These are phyloP conservation scores for Psix sp. DNA, from an alignment of 1,140 invertebrate genomes.

Conservation along the genomic window DNA sequence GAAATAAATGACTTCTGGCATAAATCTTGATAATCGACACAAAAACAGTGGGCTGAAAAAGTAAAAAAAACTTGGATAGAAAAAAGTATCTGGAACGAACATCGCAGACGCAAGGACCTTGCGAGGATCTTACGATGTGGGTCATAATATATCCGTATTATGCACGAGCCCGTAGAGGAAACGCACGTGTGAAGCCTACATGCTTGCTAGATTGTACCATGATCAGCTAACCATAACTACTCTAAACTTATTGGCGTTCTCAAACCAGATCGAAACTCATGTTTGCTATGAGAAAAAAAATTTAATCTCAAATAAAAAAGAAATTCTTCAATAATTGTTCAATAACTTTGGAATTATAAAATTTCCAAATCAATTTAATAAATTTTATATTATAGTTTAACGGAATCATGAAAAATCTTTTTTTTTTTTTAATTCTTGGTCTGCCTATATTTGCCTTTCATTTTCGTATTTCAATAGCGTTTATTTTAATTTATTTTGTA, in stretches of 20 bases:
- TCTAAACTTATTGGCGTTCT: slow-evolving; percentile 52
- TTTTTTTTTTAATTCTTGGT: too few relatives aligned
- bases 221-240: slow-evolving; percentile 67
- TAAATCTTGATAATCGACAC: slow-evolving; percentile 50
- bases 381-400: too few relatives aligned
- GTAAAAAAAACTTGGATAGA: slow-evolving; percentile 5
- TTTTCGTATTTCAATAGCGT: too few relatives aligned
- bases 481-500: too few relatives aligned
- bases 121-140: slow-evolving; percentile 66
- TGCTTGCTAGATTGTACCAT: slow-evolving; percentile 69
- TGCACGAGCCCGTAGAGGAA: slow-evolving; percentile 63
- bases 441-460: too few relatives aligned
- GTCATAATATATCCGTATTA: slow-evolving; percentile 69
- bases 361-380: background rate
- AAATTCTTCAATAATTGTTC: too few relatives aligned
- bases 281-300: slow-evolving; percentile 8
- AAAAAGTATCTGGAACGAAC: slow-evolving; percentile 63
- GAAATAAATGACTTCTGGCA: slow-evolving; percentile 57
- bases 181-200: slow-evolving; percentile 71
- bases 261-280: slow-evolving; percentile 39
- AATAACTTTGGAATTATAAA: too few relatives aligned
- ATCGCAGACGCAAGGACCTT: slow-evolving; percentile 57
- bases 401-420: too few relatives aligned
- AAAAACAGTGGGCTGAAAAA: background rate
- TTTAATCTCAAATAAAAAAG: background rate